Conservation (phyloP, 2,888 invertebrate genomes). For the Pristionchus entomophagus region DNA sequence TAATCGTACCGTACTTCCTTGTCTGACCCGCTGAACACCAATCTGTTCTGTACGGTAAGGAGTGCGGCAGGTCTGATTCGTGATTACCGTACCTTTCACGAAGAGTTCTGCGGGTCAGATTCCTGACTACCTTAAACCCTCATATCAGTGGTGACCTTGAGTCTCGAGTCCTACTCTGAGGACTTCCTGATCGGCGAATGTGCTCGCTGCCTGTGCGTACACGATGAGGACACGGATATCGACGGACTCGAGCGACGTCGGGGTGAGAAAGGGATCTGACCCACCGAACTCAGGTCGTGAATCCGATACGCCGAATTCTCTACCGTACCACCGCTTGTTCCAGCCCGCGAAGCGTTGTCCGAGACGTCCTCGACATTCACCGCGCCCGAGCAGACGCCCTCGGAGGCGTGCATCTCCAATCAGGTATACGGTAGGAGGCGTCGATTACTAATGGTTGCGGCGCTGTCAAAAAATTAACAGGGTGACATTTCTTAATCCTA, state of each 20-base stretch:
- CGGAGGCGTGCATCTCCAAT: neutral
- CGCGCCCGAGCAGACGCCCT: neutral
- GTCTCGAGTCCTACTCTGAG: neutral
- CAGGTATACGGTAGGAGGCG: neutral
- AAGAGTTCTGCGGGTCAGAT: neutral
- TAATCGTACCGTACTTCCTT: no score
- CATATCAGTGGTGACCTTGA: no score
- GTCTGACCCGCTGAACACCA: no score
- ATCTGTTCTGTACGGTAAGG: no score
- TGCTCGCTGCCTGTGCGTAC: neutral
- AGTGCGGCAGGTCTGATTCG: no score
- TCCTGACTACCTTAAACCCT: no score
- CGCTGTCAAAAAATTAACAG: neutral
- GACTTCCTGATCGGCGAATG: no score
- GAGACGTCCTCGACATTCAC: constrained; percentile 17
- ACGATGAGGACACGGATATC: neutral
- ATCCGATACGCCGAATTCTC: neutral
- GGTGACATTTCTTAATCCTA: no score
- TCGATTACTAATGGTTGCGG: neutral
- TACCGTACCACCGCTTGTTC: neutral
- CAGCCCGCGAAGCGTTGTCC: neutral
- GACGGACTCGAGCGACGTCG: neutral
- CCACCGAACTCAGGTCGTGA: neutral
- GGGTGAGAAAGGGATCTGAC: neutral
- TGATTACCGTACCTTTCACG: no score